A percentile compares a stretch with the other conserved stretches of the same genome.
These are phyloP conservation scores for Pholis gunnellus DNA, from an alignment of 2,113 vertebrate genomes.

Conservation along the genomic window DNA sequence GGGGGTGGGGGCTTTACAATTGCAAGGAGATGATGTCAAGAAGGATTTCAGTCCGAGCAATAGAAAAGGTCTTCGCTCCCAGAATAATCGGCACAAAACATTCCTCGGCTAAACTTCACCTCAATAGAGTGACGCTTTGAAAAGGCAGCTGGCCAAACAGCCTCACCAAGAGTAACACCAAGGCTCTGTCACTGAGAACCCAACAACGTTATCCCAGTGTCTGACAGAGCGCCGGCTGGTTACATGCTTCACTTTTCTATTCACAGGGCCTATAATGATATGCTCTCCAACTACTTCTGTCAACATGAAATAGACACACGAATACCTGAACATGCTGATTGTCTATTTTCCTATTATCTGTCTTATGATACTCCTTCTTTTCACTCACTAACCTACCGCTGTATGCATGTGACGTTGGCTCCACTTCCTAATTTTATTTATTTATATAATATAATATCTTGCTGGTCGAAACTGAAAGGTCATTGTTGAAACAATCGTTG, in stretches of 20 bases:
- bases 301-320: background rate
- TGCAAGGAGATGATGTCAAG: conserved; percentile 87
- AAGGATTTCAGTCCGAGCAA: conserved; percentile 88
- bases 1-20: conserved; percentile 72
- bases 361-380: background rate
- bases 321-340: background rate
- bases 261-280: background rate
- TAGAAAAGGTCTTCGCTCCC: conserved; percentile 84
- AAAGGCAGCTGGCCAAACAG: conserved; percentile 83
- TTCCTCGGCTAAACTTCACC: conserved; percentile 76
- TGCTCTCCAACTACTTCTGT: background rate
- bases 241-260: background rate
- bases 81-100: conserved; percentile 87
- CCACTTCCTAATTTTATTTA: background rate
- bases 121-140: conserved; percentile 76
- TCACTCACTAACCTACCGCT: background rate
- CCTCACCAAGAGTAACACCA: conserved; percentile 64
- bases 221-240: conserved; percentile 10
- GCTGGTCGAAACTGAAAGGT: background rate
- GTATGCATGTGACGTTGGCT: background rate
- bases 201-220: conserved; percentile 64
- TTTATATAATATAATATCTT: background rate
- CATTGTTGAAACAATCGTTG: no score
- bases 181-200: conserved; percentile 61
- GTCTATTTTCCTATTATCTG: background rate